These are phyloP conservation scores for Grantiella picta DNA, from an alignment of 2,113 vertebrate genomes.

Conservation along the genomic window DNA sequence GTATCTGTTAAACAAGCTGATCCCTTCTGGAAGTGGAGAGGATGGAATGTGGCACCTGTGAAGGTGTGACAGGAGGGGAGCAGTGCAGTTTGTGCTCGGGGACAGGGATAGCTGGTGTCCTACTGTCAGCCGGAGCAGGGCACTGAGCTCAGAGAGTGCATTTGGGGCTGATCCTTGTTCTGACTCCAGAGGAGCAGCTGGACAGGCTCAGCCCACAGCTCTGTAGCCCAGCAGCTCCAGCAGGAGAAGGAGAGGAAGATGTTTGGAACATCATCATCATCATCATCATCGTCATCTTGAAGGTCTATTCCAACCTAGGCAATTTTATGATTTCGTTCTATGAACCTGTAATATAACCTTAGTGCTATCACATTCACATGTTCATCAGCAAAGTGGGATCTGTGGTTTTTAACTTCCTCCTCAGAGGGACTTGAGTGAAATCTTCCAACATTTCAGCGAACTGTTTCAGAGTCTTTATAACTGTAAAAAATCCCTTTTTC, in stretches of 20 bases:
- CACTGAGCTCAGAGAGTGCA: neutral
- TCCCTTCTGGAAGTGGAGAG: neutral
- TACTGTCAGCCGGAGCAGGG: neutral
- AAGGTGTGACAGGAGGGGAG: neutral
- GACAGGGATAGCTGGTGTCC: neutral
- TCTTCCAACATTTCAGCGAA: rapidly evolving
- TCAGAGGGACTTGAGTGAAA: neutral
- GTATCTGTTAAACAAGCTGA: neutral
- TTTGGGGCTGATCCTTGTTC: neutral
- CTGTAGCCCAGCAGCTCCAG: neutral
- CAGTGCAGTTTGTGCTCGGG: rapidly evolving
- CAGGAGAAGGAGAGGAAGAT: neutral
- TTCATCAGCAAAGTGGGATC: neutral
- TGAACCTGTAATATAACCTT: too few species aligned
- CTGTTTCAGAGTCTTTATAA: neutral
- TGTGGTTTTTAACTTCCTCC: neutral
- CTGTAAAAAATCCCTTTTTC: neutral
- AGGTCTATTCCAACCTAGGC: too few species aligned
- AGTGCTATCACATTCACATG: too few species aligned
- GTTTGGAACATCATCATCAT: too few species aligned
- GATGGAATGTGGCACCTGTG: neutral
- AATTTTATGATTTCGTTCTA: too few species aligned
- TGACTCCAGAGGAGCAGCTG: neutral
- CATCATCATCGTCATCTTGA: too few species aligned
- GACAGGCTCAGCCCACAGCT: neutral